Evolutionary conservation across 2,113 vertebrate genomes (phyloP).

Genomic region (Colinus virginianus): DNA sequence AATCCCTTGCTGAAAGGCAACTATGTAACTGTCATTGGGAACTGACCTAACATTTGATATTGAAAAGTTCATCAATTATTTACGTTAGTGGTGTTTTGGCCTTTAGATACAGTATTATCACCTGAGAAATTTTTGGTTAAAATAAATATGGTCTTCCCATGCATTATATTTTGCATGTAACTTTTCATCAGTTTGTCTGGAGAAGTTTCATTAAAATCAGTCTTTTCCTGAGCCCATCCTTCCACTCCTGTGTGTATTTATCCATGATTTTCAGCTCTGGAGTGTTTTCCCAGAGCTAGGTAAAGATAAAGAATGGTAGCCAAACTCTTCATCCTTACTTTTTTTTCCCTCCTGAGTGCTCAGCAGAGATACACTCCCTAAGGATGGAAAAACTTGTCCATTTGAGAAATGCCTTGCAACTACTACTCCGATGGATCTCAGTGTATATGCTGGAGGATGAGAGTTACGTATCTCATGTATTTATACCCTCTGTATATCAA

Average conservation of each 20-base stretch:
- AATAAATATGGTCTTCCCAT: not conserved
- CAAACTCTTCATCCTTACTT: fast-evolving
- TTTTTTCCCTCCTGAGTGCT: not conserved
- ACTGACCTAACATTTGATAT: not conserved
- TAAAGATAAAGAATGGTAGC: not conserved
- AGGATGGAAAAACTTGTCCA: not conserved
- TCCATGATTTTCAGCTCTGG: fast-evolving
- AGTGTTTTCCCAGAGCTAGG: not conserved
- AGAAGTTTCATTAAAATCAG: not conserved
- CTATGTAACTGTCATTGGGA: not conserved
- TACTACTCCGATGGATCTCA: not conserved
- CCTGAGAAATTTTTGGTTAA: not conserved
- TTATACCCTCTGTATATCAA: not conserved
- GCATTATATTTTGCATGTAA: not conserved
- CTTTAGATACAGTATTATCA: not conserved
- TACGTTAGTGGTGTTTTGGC: not conserved
- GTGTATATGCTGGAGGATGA: not conserved
- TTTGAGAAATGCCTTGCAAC: not conserved
- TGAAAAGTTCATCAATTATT: not conserved
- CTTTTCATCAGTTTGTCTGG: not conserved
- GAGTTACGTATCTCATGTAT: not conserved
- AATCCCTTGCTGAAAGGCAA: not conserved
- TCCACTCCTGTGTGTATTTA: not conserved
- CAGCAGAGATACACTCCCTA: not conserved
- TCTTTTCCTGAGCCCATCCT: not conserved